Conservation (phyloP, 1,140 invertebrate genomes). For the Lycorma delicatula region DNA sequence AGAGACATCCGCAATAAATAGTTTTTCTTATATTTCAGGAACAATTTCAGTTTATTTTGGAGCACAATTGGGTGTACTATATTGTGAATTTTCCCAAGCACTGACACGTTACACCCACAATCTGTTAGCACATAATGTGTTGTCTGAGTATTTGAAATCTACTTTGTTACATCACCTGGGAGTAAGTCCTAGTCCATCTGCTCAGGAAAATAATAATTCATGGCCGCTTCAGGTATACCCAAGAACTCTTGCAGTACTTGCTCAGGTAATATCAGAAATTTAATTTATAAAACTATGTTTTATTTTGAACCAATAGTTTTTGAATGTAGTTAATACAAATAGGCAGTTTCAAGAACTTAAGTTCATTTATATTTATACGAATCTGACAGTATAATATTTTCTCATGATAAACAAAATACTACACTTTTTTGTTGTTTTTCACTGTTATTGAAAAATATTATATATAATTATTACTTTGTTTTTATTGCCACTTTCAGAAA, state of each 20-base stretch:
- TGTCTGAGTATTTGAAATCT: constrained; percentile 59
- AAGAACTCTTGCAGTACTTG: constrained; percentile 70
- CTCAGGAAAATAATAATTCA: constrained; percentile 34
- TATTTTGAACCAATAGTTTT: neutral
- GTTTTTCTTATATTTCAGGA: no score
- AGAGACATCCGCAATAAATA: constrained; percentile 23
- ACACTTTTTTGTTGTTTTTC: no score
- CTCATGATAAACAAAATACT: no score
- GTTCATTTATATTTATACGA: no score
- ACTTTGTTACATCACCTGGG: constrained; percentile 64
- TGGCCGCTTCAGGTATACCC: constrained; percentile 83
- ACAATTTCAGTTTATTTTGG: constrained; percentile 67
- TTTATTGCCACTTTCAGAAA: no score
- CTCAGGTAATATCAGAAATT: constrained; percentile 45
- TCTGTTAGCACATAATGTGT: constrained; percentile 59
- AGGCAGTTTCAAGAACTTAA: no score
- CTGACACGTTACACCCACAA: constrained; percentile 77
- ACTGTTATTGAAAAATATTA: no score
- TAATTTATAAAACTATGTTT: constrained; percentile 18
- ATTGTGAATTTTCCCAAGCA: constrained; percentile 66
- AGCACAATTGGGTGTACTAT: constrained; percentile 56
- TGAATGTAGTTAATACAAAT: no score
- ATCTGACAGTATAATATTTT: no score
- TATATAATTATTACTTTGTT: no score
- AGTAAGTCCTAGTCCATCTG: constrained; percentile 60